These are phyloP conservation scores for Camponotus fellah DNA, from an alignment of 2,888 invertebrate species.

Conservation along the genomic window DNA sequence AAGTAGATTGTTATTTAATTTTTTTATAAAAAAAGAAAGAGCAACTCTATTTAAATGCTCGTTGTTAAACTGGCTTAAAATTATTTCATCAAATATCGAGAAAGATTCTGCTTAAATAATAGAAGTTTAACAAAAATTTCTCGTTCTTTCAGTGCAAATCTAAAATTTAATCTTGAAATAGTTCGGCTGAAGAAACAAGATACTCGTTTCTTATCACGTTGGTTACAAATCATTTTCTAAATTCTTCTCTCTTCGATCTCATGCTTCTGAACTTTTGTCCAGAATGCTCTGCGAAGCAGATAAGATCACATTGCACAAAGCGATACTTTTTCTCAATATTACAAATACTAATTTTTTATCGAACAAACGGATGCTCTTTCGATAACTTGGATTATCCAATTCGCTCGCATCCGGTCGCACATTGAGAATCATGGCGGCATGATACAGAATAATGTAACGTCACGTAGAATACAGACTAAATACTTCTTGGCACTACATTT, in stretches of 20 bases:
- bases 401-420: not conserved
- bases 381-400: constrained; percentile 33
- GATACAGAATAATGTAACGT: constrained; percentile 38
- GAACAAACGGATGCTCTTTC: constrained; percentile 20
- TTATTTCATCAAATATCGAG: not conserved
- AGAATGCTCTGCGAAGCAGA: constrained; percentile 53
- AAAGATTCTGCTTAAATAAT: not conserved
- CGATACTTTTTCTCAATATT: constrained; percentile 66
- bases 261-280: constrained; percentile 46
- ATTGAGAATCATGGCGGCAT: constrained; percentile 13
- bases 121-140: not conserved
- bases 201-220: constrained; percentile 63
- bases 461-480: constrained; percentile 35
- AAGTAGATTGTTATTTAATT: not conserved
- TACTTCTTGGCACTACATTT: constrained; percentile 50
- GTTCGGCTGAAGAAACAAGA: constrained; percentile 41
- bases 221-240: constrained; percentile 51
- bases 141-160: not conserved
- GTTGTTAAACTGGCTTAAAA: not conserved
- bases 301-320: constrained; percentile 61
- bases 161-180: not conserved
- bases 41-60: not conserved
- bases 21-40: not conserved
- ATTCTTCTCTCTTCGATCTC: constrained; percentile 31
- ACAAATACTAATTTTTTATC: constrained; percentile 27